A percentile compares a stretch with the other conserved stretches of the same genome.
phyloP scores from a whole-genome alignment of 2,113 vertebrate species.

The Oreocharis arfaki region DNA sequence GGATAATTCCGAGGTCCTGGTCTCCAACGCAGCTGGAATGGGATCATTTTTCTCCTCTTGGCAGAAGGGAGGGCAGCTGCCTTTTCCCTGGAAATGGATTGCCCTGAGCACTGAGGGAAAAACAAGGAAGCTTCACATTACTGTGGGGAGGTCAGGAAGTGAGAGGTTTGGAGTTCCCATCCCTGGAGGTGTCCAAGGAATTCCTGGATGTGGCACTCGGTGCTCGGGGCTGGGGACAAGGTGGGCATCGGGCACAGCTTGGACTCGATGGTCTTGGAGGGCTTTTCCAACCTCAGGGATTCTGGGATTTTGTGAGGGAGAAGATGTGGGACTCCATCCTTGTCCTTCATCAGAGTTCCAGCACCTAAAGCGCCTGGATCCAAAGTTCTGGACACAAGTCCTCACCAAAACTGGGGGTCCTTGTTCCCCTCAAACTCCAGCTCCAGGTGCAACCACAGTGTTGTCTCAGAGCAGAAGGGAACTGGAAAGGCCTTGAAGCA shows the following conservation, averaged over 20 bases:
- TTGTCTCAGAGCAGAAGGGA: neutral
- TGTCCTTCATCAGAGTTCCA: neutral
- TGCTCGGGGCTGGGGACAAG: neutral
- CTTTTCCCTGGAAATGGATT: neutral
- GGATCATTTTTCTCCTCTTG: neutral
- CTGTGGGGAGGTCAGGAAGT: neutral
- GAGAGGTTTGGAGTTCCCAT: neutral
- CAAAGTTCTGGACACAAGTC: neutral
- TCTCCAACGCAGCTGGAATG: neutral
- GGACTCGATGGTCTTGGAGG: rapidly evolving
- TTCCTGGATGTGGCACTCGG: neutral
- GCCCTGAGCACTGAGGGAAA: neutral
- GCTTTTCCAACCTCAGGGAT: rapidly evolving
- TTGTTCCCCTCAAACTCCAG: neutral
- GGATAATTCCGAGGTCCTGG: neutral
- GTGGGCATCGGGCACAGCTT: rapidly evolving
- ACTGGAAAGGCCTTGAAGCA: neutral
- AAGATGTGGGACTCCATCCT: neutral
- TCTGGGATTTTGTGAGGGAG: neutral
- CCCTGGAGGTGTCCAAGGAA: neutral
- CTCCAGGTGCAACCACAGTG: rapidly evolving
- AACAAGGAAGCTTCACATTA: neutral
- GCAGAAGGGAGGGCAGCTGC: neutral
- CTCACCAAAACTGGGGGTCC: rapidly evolving
- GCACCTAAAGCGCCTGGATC: no score